phyloP scores from a whole-genome alignment of 92 coral and sea anemone genomes.

The Galaxea fascicularis region DNA sequence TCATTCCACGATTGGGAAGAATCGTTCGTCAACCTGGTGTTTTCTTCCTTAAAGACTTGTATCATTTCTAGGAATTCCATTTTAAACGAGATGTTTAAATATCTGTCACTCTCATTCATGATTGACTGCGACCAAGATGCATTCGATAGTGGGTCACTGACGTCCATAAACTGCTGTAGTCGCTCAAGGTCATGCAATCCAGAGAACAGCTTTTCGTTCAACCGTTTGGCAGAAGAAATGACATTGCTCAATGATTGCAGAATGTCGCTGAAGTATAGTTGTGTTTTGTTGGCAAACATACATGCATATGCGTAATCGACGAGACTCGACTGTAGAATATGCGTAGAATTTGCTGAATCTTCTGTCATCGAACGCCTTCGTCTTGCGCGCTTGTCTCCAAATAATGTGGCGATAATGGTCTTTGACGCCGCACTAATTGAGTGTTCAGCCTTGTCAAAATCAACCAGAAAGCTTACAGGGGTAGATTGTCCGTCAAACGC shows the following conservation, averaged over 20 bases:
- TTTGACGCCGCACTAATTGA: conserved; percentile 21
- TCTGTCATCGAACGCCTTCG: background rate
- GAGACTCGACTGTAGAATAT: background rate
- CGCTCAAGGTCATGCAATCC: conserved; percentile 35
- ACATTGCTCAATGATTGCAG: conserved; percentile 7
- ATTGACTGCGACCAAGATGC: background rate
- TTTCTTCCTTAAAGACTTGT: background rate
- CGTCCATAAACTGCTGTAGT: background rate
- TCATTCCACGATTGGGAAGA: conserved; percentile 60
- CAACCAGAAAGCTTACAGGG: conserved; percentile 20
- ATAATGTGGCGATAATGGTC: conserved; percentile 3
- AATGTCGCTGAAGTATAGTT: background rate
- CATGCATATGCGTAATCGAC: conserved; percentile 29
- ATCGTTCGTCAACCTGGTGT: conserved; percentile 13
- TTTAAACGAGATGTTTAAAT: conserved; percentile 33
- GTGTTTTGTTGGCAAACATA: conserved; percentile 19
- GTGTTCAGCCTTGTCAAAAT: conserved; percentile 22
- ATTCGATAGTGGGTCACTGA: conserved; percentile 6
- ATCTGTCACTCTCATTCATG: background rate
- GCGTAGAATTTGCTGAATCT: background rate
- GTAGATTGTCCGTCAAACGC: background rate
- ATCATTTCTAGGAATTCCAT: conserved; percentile 25
- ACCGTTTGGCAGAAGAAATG: conserved; percentile 10
- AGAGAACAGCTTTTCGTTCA: conserved; percentile 9
- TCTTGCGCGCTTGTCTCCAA: background rate